Conservation (phyloP, 1,140 invertebrate genomes). For the Cotesia chilonis region DNA sequence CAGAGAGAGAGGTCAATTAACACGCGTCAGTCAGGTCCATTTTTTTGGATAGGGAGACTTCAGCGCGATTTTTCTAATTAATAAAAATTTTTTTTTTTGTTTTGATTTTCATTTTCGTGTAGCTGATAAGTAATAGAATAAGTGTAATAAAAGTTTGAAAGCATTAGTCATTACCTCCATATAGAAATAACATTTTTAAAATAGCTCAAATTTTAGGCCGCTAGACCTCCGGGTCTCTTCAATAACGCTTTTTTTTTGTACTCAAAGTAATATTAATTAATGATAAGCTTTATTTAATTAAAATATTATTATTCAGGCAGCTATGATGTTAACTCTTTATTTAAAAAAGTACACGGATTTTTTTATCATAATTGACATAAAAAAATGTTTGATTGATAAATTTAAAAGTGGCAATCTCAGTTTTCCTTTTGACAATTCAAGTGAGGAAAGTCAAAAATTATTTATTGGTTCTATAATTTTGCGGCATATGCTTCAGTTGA, state of each 20-base stretch:
- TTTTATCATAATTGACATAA: conserved; percentile 54
- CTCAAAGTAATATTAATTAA: neutral
- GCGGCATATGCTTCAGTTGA: conserved; percentile 78
- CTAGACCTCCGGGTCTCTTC: too few species aligned
- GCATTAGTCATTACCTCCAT: too few species aligned
- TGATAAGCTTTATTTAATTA: neutral
- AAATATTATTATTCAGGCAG: conserved; percentile 64
- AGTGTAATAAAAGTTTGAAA: too few species aligned
- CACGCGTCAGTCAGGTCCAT: too few species aligned
- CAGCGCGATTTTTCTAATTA: too few species aligned
- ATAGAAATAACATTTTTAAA: too few species aligned
- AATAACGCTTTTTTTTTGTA: neutral
- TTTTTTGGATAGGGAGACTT: too few species aligned
- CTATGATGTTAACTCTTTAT: conserved; percentile 68
- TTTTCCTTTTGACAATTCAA: conserved; percentile 51
- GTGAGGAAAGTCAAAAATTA: conserved; percentile 55
- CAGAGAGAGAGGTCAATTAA: too few species aligned
- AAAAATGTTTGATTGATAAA: conserved; percentile 51
- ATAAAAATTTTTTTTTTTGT: too few species aligned
- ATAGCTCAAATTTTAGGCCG: too few species aligned
- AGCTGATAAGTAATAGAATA: too few species aligned
- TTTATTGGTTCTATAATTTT: conserved; percentile 73
- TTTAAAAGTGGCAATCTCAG: conserved; percentile 47
- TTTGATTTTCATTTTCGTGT: too few species aligned
- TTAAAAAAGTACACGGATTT: conserved; percentile 67